These are phyloP conservation scores for Tetramorium parvispinum DNA, from an alignment of 1,140 invertebrate genomes.

Conservation along the genomic window DNA sequence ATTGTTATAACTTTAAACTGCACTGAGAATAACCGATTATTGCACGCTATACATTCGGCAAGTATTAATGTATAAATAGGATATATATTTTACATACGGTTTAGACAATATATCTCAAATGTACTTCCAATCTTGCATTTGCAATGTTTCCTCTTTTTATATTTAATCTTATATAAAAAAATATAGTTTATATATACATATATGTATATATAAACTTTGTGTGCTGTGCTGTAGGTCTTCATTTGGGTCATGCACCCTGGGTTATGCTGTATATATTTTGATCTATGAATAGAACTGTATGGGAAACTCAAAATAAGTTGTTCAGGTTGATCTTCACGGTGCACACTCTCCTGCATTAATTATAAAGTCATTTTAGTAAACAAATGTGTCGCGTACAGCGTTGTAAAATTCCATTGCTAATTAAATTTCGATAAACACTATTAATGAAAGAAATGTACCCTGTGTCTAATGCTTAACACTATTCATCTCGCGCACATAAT, in stretches of 20 bases:
- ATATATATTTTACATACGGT: conserved; percentile 21
- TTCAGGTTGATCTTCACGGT: not conserved
- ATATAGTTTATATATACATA: not conserved
- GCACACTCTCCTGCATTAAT: not conserved
- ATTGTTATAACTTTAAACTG: not conserved
- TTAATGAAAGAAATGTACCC: not conserved
- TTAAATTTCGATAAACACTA: not conserved
- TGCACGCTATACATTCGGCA: not conserved
- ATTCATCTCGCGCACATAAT: not conserved
- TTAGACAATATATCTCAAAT: conserved; percentile 24
- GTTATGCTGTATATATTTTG: conserved; percentile 45
- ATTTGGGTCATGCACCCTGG: not conserved
- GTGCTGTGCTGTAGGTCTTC: conserved; percentile 7
- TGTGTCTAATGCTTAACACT: not conserved
- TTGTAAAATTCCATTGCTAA: not conserved
- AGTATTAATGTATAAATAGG: conserved; percentile 18
- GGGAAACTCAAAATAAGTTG: conserved; percentile 7
- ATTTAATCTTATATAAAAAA: not conserved
- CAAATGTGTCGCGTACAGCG: not conserved
- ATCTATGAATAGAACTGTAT: conserved; percentile 40
- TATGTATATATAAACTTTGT: not conserved
- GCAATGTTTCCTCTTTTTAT: conserved; percentile 25
- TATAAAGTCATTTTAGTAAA: not conserved
- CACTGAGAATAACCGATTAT: not conserved
- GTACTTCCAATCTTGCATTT: conserved; percentile 44